phyloP scores from a whole-genome alignment of 2,113 vertebrate species.

The Morone chrysops region DNA sequence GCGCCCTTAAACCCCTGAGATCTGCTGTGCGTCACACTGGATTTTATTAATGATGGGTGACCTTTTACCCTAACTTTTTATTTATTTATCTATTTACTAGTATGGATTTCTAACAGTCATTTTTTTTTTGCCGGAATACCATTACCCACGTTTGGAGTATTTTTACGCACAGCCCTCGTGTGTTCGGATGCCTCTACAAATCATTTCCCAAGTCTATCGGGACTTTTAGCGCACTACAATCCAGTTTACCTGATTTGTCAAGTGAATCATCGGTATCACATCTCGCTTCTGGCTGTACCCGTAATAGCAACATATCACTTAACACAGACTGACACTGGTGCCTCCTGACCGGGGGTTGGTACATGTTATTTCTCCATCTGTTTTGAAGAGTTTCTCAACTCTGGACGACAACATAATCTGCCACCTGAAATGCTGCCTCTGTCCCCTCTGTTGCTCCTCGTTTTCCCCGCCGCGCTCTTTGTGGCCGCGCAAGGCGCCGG shows the following conservation, averaged over 20 bases:
- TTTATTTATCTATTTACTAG: background rate
- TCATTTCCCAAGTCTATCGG: background rate
- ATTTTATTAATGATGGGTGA: conserved; percentile 13
- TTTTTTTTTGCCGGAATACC: background rate
- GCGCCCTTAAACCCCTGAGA: background rate
- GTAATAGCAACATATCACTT: conserved; percentile 74
- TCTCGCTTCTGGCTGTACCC: conserved; percentile 56
- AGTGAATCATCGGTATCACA: conserved; percentile 57
- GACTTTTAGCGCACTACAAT: background rate
- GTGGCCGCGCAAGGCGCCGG: conserved; percentile 60
- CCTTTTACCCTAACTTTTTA: background rate
- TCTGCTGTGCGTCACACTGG: background rate
- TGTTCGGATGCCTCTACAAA: background rate
- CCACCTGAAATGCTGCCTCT: conserved; percentile 58
- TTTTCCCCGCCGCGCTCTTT: conserved; percentile 62
- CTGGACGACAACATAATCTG: background rate
- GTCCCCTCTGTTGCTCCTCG: conserved; percentile 45
- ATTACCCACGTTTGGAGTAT: background rate
- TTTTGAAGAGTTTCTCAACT: conserved; percentile 18
- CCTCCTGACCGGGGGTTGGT: conserved; percentile 12
- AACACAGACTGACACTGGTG: conserved; percentile 48
- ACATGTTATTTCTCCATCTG: conserved; percentile 9
- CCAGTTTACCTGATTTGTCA: conserved; percentile 24
- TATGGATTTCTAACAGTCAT: conserved; percentile 7
- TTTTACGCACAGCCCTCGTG: conserved; percentile 21